Evolutionary conservation across 2,797 vertebrate species (phyloP).

Genomic region (Pseudocheirus occidentalis): DNA sequence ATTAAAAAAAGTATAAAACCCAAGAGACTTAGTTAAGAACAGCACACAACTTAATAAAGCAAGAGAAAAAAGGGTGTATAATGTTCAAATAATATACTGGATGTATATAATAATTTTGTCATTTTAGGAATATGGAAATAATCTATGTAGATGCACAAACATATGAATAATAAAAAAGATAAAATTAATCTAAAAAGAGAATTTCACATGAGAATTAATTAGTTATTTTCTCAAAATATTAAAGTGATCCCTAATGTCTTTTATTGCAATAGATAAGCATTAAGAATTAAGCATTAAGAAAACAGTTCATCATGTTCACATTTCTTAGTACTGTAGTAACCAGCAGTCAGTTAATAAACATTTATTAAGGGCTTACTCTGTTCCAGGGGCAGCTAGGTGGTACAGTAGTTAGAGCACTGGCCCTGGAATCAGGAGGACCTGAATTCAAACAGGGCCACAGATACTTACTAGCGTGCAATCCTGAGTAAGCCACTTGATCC

Average conservation of each 20-base stretch:
- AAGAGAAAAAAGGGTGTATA: neutral
- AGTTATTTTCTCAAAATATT: slow-evolving; percentile 75
- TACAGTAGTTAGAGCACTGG: neutral
- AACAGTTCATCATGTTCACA: slow-evolving; percentile 18
- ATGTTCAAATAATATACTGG: slow-evolving; percentile 34
- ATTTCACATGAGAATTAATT: slow-evolving; percentile 67
- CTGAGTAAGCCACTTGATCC: slow-evolving; percentile 31
- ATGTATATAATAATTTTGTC: slow-evolving; percentile 58
- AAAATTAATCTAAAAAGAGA: slow-evolving; percentile 66
- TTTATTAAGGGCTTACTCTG: neutral
- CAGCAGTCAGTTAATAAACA: neutral
- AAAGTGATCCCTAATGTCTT: slow-evolving; percentile 71
- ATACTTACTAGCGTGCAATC: neutral
- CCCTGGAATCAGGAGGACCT: neutral
- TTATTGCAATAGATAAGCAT: slow-evolving; percentile 58
- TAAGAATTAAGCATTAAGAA: slow-evolving; percentile 64
- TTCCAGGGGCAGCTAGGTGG: neutral
- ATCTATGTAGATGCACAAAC: slow-evolving; percentile 53
- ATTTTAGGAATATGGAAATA: slow-evolving; percentile 68
- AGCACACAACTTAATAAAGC: slow-evolving; percentile 34
- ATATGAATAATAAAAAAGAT: slow-evolving; percentile 59
- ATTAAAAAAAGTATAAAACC: slow-evolving; percentile 29
- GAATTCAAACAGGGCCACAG: neutral
- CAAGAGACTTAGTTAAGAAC: slow-evolving; percentile 22
- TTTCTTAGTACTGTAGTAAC: neutral